Evolutionary conservation across 2,797 vertebrate genomes (phyloP).

Genomic region (Xenentodon cancila): DNA sequence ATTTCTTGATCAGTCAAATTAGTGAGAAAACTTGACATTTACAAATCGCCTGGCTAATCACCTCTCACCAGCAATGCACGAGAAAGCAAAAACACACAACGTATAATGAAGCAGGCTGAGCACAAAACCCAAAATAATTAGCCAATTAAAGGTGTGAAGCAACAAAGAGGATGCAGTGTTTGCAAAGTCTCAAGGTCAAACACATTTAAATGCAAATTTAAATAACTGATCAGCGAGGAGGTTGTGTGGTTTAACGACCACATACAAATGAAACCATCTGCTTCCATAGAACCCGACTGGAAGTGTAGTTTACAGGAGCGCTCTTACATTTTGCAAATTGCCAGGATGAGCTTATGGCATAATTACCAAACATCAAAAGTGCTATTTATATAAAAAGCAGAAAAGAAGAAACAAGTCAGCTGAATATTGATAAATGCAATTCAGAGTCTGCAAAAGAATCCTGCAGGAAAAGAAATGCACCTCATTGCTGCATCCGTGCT

Average conservation of each 20-base stretch:
- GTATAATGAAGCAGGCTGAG: conserved; percentile 71
- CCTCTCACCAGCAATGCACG: conserved; percentile 62
- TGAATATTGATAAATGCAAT: conserved; percentile 33
- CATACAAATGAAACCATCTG: conserved; percentile 80
- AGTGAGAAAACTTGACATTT: conserved; percentile 61
- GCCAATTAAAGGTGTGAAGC: conserved; percentile 83
- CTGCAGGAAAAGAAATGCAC: conserved; percentile 4
- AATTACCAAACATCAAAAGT: conserved; percentile 52
- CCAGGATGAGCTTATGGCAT: conserved; percentile 41
- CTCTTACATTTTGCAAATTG: conserved; percentile 53
- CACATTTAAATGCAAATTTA: conserved; percentile 83
- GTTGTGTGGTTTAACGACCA: conserved; percentile 73
- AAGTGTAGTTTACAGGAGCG: conserved; percentile 46
- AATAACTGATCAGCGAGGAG: conserved; percentile 71
- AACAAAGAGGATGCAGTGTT: conserved; percentile 73
- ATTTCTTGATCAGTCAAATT: conserved; percentile 51
- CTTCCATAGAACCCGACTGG: conserved; percentile 40
- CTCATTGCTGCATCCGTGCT: conserved; percentile 34
- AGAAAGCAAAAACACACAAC: conserved; percentile 55
- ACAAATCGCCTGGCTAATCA: conserved; percentile 78
- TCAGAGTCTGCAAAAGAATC: conserved; percentile 9
- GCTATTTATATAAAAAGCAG: conserved; percentile 27
- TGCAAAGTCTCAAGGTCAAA: conserved; percentile 81
- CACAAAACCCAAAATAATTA: conserved; percentile 82
- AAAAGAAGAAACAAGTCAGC: conserved; percentile 23